These are phyloP conservation scores for Phoeniculus purpureus DNA, from an alignment of 2,797 vertebrate species.

Conservation along the genomic window DNA sequence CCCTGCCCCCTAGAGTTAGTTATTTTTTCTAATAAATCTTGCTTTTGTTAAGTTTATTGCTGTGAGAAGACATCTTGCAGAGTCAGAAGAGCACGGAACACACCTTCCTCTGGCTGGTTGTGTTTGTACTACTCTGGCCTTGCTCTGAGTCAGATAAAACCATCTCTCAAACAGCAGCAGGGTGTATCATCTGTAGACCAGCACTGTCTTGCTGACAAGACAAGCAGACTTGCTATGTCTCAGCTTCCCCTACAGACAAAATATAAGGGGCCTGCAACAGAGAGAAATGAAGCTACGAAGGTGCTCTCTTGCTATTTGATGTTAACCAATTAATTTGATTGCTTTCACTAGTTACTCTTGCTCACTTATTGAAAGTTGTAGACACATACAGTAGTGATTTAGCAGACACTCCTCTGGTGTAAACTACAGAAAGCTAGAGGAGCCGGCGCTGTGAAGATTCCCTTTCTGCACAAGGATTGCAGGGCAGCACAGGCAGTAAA, in stretches of 20 bases:
- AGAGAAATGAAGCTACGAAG: neutral
- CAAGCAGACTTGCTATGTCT: too few species aligned
- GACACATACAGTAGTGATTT: neutral
- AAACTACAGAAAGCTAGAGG: neutral
- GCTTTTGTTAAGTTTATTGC: neutral
- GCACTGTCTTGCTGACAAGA: too few species aligned
- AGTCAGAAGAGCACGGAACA: neutral
- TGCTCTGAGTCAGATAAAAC: neutral
- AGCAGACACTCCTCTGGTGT: neutral
- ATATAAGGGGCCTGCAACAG: neutral
- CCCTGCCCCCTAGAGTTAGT: neutral
- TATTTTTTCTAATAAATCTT: neutral
- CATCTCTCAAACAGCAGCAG: neutral
- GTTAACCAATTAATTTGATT: neutral
- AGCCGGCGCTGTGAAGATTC: neutral
- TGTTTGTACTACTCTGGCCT: neutral
- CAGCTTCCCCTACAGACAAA: neutral
- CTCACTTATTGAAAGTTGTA: neutral
- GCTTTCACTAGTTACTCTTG: neutral
- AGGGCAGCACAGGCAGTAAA: neutral
- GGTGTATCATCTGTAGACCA: neutral
- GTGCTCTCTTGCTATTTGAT: neutral
- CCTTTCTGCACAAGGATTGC: neutral
- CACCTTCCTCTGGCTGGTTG: neutral
- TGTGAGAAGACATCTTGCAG: neutral